Evolutionary conservation across 2,888 invertebrate genomes (phyloP).

Genomic region (Neocrepidodera transversa): DNA sequence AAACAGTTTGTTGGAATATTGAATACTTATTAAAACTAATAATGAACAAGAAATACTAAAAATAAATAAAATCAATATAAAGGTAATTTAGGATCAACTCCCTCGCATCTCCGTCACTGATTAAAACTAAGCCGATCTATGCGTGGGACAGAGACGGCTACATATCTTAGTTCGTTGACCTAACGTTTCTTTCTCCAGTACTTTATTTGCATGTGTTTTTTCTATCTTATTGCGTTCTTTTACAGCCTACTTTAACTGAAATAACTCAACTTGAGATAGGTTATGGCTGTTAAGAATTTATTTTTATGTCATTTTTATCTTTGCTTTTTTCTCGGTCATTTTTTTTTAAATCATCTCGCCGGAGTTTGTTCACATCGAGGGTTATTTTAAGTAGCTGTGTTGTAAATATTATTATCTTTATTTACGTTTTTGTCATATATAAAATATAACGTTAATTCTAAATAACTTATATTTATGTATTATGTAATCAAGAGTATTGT

Average conservation of each 20-base stretch:
- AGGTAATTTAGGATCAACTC: constrained; percentile 10
- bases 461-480: no score
- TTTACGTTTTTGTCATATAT: no score
- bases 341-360: constrained; percentile 25
- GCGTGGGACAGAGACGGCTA: constrained; percentile 59
- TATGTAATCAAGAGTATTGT: no score
- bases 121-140: constrained; percentile 46
- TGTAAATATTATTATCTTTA: constrained; percentile 35
- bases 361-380: constrained; percentile 40
- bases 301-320: constrained; percentile 50
- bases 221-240: constrained; percentile 52
- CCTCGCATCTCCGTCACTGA: constrained; percentile 44
- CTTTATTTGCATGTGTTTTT: constrained; percentile 63
- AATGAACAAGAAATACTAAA: no score
- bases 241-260: constrained; percentile 61
- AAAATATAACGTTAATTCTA: no score
- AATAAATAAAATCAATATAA: not conserved
- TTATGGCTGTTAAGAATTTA: constrained; percentile 57
- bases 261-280: constrained; percentile 61
- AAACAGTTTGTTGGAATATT: no score
- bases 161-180: constrained; percentile 60
- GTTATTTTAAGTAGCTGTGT: constrained; percentile 35
- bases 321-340: constrained; percentile 26
- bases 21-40: no score
- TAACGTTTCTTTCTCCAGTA: constrained; percentile 61